Conservation (phyloP, 30 jellyfish, hydroid and myxozoan species). For the Aurelia aurita complex sp. Pacific region DNA sequence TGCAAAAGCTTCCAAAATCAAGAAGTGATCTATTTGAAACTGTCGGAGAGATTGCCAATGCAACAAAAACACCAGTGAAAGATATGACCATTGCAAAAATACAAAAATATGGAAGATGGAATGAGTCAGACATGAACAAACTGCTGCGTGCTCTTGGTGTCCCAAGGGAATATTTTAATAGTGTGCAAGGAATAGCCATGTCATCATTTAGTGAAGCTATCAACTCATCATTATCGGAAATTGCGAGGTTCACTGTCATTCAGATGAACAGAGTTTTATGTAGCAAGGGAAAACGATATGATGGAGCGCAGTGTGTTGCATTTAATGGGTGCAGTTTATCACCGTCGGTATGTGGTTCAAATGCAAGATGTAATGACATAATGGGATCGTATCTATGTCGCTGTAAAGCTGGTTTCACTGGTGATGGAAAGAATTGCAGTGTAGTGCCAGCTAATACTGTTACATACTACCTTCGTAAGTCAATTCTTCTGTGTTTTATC, state of each 20-base stretch:
- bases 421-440: conserved; percentile 3
- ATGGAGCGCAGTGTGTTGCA: background rate
- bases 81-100: conserved; percentile 2
- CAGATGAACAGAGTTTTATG: background rate
- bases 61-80: background rate
- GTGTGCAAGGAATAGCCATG: background rate
- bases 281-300: conserved; percentile 6
- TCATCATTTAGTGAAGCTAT: background rate
- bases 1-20: background rate
- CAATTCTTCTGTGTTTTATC: no score
- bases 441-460: background rate
- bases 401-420: conserved; percentile 28
- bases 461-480: no score
- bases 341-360: background rate
- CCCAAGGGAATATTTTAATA: background rate
- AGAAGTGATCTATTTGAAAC: background rate
- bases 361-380: conserved; percentile 4
- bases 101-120: background rate
- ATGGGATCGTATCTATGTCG: background rate
- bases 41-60: background rate
- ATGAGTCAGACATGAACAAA: background rate
- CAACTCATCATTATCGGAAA: background rate
- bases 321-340: conserved; percentile 10
- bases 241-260: background rate
- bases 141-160: background rate